phyloP scores from a whole-genome alignment of 2,113 vertebrate species.

The Mormyrus iriodes region DNA sequence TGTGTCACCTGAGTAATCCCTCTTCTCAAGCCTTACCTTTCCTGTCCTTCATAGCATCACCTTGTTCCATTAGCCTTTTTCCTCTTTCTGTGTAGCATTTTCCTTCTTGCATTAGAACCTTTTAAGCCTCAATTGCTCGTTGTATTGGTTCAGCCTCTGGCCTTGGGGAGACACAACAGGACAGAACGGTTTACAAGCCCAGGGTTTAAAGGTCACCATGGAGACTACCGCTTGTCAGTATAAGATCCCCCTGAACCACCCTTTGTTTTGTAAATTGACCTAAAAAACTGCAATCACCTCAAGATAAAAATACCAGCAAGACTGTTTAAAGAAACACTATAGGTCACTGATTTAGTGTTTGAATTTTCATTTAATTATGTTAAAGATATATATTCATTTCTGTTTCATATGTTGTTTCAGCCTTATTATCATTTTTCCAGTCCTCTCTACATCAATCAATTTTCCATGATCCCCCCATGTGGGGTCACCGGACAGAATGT shows the following conservation, averaged over 20 bases:
- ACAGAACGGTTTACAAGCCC: neutral
- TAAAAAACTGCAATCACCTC: neutral
- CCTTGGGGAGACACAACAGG: neutral
- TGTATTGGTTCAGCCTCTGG: neutral
- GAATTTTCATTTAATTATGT: neutral
- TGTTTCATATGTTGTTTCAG: neutral
- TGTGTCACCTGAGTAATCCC: neutral
- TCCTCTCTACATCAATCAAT: neutral
- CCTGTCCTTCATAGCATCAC: neutral
- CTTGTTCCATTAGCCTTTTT: neutral
- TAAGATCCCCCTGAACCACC: neutral
- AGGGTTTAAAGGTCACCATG: neutral
- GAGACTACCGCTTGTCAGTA: neutral
- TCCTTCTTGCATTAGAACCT: neutral
- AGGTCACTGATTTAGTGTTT: neutral
- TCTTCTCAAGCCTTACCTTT: slow-evolving; percentile 37
- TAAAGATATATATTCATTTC: neutral
- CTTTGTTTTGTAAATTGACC: neutral
- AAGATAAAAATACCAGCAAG: neutral
- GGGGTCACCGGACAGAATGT: neutral
- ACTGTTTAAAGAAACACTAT: neutral
- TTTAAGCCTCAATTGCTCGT: neutral
- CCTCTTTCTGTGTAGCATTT: neutral
- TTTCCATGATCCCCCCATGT: neutral
- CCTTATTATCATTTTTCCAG: neutral